phyloP scores from a whole-genome alignment of 2,888 invertebrate genomes.

The Lottia scabra region DNA sequence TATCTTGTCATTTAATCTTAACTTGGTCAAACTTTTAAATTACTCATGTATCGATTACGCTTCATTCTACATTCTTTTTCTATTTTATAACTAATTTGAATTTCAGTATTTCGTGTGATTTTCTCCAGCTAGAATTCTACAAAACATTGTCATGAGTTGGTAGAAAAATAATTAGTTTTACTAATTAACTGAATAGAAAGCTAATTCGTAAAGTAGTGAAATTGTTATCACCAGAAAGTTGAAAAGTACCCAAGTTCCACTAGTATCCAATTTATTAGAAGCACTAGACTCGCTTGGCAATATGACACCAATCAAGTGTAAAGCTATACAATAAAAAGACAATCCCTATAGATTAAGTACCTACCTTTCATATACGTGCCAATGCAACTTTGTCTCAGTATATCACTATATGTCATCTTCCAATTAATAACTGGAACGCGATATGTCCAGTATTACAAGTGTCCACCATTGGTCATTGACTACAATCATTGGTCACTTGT shows the following conservation, averaged over 20 bases:
- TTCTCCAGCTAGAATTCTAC: too few relatives aligned
- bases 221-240: too few relatives aligned
- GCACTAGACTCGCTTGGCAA: background rate
- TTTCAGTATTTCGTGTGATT: too few relatives aligned
- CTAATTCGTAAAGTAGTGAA: too few relatives aligned
- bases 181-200: too few relatives aligned
- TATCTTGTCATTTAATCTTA: background rate
- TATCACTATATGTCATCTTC: constrained; percentile 3
- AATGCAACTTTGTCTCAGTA: background rate
- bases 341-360: background rate
- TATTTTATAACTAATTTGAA: too few relatives aligned
- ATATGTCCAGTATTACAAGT: background rate
- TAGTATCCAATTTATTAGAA: background rate
- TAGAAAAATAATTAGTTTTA: too few relatives aligned
- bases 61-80: too few relatives aligned
- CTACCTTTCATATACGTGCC: constrained; percentile 3
- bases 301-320: background rate
- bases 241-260: too few relatives aligned
- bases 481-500: constrained; percentile 2
- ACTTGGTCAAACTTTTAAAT: too few relatives aligned
- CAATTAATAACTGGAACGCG: background rate
- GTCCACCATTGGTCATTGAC: constrained; percentile 4
- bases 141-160: too few relatives aligned
- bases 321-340: background rate
- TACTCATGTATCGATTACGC: too few relatives aligned